These are phyloP conservation scores for Pogonomyrmex californicus DNA, from an alignment of 1,140 invertebrate species.

Conservation along the genomic window DNA sequence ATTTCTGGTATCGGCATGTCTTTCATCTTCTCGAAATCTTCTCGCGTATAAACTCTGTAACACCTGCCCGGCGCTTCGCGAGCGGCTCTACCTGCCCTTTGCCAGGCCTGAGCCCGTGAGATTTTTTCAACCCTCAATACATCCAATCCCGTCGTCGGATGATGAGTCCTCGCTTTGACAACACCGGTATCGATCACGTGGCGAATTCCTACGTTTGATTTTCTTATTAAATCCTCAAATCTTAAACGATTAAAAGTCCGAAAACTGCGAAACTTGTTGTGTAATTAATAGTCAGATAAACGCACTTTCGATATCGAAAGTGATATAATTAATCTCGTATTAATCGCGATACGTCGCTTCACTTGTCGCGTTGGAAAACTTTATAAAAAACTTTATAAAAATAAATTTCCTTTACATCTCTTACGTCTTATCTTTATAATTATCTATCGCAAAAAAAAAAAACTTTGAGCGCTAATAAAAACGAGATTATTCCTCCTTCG, in stretches of 20 bases:
- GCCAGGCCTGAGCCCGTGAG: constrained; percentile 97
- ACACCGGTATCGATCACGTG: constrained; percentile 98
- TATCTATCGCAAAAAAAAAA: constrained; percentile 30
- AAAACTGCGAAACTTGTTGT: neutral
- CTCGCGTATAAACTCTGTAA: constrained; percentile 93
- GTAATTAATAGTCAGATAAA: neutral
- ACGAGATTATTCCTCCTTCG: neutral
- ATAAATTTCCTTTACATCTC: constrained; percentile 11
- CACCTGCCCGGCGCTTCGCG: constrained; percentile 94
- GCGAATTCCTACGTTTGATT: constrained; percentile 90
- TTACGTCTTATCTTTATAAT: neutral
- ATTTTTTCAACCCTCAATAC: constrained; percentile 93
- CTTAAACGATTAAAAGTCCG: neutral
- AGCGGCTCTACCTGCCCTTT: constrained; percentile 96
- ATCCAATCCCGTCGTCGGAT: constrained; percentile 94
- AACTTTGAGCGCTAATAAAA: neutral
- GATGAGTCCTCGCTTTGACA: constrained; percentile 95
- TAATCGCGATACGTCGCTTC: neutral
- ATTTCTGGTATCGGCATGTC: constrained; percentile 95
- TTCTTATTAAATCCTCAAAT: constrained; percentile 12
- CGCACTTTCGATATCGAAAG: neutral
- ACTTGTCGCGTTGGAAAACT: neutral
- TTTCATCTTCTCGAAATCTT: constrained; percentile 91
- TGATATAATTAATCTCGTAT: neutral
- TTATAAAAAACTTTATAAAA: neutral